Base-by-base conservation (phyloP, 1,140 invertebrate genomes). In the Yoshiicerus persimilis region DNA sequence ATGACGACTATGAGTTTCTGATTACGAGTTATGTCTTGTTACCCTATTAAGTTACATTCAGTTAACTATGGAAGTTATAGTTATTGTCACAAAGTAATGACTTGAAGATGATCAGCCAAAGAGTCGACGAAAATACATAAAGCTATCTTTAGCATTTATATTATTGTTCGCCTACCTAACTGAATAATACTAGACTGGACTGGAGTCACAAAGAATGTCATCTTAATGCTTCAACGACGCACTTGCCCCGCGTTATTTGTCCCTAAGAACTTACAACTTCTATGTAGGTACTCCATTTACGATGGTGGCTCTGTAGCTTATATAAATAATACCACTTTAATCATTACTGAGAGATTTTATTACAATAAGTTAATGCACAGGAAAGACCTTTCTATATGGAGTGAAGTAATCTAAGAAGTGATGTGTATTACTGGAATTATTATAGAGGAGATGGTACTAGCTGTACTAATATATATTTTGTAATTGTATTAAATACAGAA, bases 11-110 rank as follows among this genome's bases (percentile, higher is more conserved):
- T 80, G 75, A 80, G 75, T 80, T 80, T 80, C 75, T 80, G 75
- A 80, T 80, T 80, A 80, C 75, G n/a, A 80, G 75, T 80, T 80
- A 80, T 80, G 75, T 20, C n/a, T 36, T 38, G 75, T 23, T 80
- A 38, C 38, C 34, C 30, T 80, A 80, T 80, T 80, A 34, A 80
- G 32, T 80, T 80, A 80, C 34, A 80, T 80, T 36, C 30, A 80
- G 75, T 80, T 80, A 80, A 80, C 75, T 80, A 80, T 80, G 32
- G 34, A 80, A 80, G 75, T 80, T 80, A 80, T 80, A 80, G 75
- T 38, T 80, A 80, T 80, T 36, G 75, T 80, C 32, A 36, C 75
- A 80, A 80, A 80, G 75, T 80, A 80, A 80, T 36, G 75, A 80
- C 75, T 80, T 23, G 75, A 80, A 80, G 75, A 80, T 80, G 75